Evolutionary conservation across 1,140 invertebrate species (phyloP), one percentile per base, ranked within the genome.

Genomic region (Neuroterus valhalla): DNA sequence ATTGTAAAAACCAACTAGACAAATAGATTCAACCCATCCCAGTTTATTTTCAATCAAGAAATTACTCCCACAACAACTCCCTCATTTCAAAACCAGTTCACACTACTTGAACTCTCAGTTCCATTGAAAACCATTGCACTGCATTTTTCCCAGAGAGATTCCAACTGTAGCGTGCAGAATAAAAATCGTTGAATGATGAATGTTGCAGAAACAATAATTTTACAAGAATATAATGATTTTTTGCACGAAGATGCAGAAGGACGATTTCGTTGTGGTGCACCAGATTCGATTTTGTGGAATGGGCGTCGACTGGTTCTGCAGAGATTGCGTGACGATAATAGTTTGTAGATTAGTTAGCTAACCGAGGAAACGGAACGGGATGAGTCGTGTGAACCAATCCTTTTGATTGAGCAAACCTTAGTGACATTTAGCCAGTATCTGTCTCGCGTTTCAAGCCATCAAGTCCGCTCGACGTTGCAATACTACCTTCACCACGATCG

Each of bases 341-440:
- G 73, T 66, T 77, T 42, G 71, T 77, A 72, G 77, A 83, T 74
- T 78, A 80, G 80, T 82, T 83, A 75, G 68, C 71, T 68, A 71
- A 46, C 67, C 74, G 71, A 74, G 78, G 71, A 82, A 83, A 82
- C 79, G 71, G 76, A 77, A 78, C 68, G 75, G 76, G 82, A 84
- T 84, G 82, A 85, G 81, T 82, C 85, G 83, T 86, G 85, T 83
- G 83, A 85, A 85, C 83, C 83, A 75, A 78, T 80, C 78, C 66
- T 19, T 62, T 69, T 77, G 84, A 86, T 87, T 85, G 82, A 81
- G 82, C 78, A 83, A 87, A 86, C 79, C 68, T 76, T 55, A 84
- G 79, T 85, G 84, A 86, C 84, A 87, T 87, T 87, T 87, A 85
- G 68, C 78, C 71, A 79, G 52, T 78, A 71, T 82, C 85, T 81